These are phyloP conservation scores for Ammodytes dubius DNA, from an alignment of 2,113 vertebrate genomes.

Conservation along the genomic window DNA sequence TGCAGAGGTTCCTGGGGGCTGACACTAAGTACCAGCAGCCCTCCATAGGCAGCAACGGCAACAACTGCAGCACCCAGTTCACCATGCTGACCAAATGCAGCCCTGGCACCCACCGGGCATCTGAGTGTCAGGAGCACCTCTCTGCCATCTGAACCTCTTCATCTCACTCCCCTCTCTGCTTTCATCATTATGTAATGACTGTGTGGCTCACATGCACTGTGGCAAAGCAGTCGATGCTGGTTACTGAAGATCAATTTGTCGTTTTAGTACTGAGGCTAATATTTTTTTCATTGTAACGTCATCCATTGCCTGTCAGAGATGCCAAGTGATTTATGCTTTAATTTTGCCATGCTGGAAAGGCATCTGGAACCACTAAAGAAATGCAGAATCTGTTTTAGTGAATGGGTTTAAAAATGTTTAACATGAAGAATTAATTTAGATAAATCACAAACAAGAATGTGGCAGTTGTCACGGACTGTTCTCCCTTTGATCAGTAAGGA, in stretches of 20 bases:
- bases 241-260: conserved; percentile 16
- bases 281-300: conserved; percentile 29
- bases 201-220: conserved; percentile 16
- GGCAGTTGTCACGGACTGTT: background rate
- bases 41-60: conserved; percentile 91
- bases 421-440: background rate
- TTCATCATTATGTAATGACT: conserved; percentile 11
- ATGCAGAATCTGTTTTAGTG: background rate
- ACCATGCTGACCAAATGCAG: conserved; percentile 94
- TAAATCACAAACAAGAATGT: background rate
- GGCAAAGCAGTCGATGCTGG: conserved; percentile 10
- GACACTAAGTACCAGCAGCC: conserved; percentile 92
- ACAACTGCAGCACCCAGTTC: conserved; percentile 96
- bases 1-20: conserved; percentile 89
- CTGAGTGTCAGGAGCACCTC: conserved; percentile 89
- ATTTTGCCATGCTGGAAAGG: background rate
- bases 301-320: conserved; percentile 16
- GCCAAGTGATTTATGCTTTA: background rate
- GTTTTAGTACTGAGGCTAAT: conserved; percentile 28
- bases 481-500: conserved; percentile 8
- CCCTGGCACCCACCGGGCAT: conserved; percentile 87
- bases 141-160: conserved; percentile 84
- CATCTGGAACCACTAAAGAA: background rate
- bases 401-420: background rate
- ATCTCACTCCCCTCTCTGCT: background rate